Conservation (phyloP, 2,113 vertebrate genomes). For the Nesospiza acunhae region DNA sequence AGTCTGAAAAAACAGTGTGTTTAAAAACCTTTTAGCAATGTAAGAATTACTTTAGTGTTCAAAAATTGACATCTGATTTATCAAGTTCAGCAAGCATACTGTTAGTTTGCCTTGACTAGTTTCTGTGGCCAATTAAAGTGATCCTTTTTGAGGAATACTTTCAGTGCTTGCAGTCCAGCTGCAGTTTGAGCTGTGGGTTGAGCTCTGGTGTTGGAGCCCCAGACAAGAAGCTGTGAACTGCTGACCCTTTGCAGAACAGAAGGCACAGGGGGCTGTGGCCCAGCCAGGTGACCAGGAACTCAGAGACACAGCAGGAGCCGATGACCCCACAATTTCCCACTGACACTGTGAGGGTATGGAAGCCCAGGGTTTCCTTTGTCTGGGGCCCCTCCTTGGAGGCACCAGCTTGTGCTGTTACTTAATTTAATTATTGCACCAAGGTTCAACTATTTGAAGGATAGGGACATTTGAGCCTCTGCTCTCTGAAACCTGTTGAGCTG, state of each 20-base stretch:
- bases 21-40: not conserved
- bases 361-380: not conserved
- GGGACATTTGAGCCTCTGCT: not conserved
- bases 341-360: not conserved
- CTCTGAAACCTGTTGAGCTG: not conserved
- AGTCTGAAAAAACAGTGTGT: not conserved
- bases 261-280: not conserved
- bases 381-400: not conserved
- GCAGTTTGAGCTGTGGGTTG: not conserved
- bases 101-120: not conserved
- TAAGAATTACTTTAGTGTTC: not conserved
- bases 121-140: not conserved
- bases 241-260: not conserved
- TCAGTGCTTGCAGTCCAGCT: not conserved
- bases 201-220: not conserved
- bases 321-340: not conserved
- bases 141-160: not conserved
- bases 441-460: not conserved
- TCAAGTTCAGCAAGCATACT: not conserved
- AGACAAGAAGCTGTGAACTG: not conserved
- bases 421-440: not conserved
- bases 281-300: fast-evolving
- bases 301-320: fast-evolving
- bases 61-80: not conserved
- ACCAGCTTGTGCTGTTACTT: not conserved